Percentiles rank a stretch among this genome's conserved stretches.
phyloP scores from a whole-genome alignment of 2,888 invertebrate species.

The Xestia xanthographa region DNA sequence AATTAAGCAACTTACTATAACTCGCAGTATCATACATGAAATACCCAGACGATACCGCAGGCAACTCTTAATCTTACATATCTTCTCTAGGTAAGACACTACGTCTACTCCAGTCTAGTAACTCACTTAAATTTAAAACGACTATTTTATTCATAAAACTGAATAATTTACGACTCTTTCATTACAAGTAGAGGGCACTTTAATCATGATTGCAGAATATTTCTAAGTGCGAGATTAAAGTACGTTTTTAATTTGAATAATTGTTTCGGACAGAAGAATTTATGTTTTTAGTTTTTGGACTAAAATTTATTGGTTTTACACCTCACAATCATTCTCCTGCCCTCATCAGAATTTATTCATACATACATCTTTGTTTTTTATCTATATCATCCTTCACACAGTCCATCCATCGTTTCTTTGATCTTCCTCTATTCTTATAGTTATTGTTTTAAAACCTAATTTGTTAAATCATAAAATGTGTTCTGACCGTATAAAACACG shows the following conservation, averaged over 20 bases:
- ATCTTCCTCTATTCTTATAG: background rate
- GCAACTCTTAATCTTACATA: conserved; percentile 15
- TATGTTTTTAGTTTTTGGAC: conserved; percentile 30
- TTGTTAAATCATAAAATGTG: background rate
- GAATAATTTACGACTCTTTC: conserved; percentile 59
- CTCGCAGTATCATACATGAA: background rate
- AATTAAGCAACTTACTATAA: background rate
- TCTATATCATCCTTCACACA: background rate
- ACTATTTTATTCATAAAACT: conserved; percentile 58
- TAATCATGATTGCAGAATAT: conserved; percentile 54
- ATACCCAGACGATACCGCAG: conserved; percentile 21
- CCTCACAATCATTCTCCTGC: background rate
- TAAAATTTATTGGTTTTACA: conserved; percentile 19
- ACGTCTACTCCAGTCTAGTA: conserved; percentile 5
- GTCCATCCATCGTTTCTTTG: background rate
- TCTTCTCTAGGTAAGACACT: conserved; percentile 19
- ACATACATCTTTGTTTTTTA: too few relatives aligned
- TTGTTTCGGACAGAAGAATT: conserved; percentile 44
- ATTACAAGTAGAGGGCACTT: conserved; percentile 47
- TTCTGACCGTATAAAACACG: background rate
- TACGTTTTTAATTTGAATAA: conserved; percentile 55
- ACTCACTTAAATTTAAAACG: conserved; percentile 43
- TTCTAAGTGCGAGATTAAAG: conserved; percentile 57
- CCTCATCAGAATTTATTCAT: too few relatives aligned
- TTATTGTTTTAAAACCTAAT: background rate